Conservation (phyloP, 2,113 vertebrate genomes). For the Hipposideros armiger region DNA sequence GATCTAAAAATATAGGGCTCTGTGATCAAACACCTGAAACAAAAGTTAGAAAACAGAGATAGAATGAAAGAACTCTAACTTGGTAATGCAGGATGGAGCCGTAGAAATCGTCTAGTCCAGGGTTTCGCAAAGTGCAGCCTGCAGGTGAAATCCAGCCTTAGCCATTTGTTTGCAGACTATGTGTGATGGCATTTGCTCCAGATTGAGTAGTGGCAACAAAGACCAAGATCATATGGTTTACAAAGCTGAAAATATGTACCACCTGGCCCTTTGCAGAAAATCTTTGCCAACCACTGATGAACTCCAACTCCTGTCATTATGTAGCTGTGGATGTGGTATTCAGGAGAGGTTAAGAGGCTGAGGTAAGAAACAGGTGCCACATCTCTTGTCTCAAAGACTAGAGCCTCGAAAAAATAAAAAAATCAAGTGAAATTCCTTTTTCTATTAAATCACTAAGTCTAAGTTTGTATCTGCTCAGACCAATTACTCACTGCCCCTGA, state of each 20-base stretch:
- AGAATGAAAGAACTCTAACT: not conserved
- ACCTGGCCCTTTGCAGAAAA: not conserved
- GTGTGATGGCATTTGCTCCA: not conserved
- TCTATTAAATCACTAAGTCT: not conserved
- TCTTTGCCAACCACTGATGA: not conserved
- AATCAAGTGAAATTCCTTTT: not conserved
- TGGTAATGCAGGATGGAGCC: not conserved
- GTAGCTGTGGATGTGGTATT: not conserved
- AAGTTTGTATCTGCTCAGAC: not conserved
- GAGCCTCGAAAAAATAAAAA: not conserved
- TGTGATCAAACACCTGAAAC: not conserved
- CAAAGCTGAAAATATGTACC: not conserved
- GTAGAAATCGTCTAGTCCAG: not conserved
- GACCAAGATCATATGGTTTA: too few species aligned
- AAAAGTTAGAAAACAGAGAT: not conserved
- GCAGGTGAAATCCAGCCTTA: not conserved
- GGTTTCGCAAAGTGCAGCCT: not conserved
- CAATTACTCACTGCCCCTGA: not conserved
- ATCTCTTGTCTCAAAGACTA: not conserved
- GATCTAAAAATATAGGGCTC: not conserved
- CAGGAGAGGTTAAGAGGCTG: not conserved
- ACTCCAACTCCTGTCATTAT: not conserved
- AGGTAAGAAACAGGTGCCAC: not conserved
- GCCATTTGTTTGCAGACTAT: not conserved
- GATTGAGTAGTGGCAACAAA: not conserved